Percentiles rank a stretch among this genome's conserved stretches.
Conservation (phyloP, 2,888 invertebrate genomes). For the Lottia gigantea region DNA sequence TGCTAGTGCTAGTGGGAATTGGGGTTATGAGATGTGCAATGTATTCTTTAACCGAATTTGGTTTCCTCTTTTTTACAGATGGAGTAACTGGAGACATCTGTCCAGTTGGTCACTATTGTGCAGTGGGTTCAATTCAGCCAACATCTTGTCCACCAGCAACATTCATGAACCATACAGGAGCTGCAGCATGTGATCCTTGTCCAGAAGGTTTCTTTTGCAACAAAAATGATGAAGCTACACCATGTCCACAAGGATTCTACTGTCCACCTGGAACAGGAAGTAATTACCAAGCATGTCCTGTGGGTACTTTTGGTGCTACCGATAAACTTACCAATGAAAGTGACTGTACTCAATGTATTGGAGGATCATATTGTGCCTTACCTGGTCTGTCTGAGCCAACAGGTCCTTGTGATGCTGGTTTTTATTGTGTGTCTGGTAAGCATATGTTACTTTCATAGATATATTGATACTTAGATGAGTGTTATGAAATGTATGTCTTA, state of each 20-base stretch:
- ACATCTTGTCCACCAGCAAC: constrained; percentile 50
- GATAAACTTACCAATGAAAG: constrained; percentile 46
- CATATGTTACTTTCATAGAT: neutral
- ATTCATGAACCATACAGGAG: constrained; percentile 60
- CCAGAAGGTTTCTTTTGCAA: constrained; percentile 60
- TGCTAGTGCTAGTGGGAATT: too few relatives aligned
- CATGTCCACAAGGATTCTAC: constrained; percentile 63
- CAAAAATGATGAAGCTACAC: constrained; percentile 49
- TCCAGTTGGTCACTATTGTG: constrained; percentile 59
- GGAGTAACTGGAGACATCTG: constrained; percentile 61
- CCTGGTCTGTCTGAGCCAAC: constrained; percentile 54
- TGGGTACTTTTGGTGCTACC: constrained; percentile 61
- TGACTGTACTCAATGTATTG: constrained; percentile 58
- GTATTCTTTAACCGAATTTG: too few relatives aligned
- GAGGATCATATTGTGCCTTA: constrained; percentile 60
- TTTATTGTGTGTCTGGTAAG: constrained; percentile 59
- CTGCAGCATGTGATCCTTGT: constrained; percentile 51
- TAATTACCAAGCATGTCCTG: constrained; percentile 54
- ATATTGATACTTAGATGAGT: too few relatives aligned
- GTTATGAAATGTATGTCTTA: too few relatives aligned
- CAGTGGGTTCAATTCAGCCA: constrained; percentile 40
- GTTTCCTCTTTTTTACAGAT: constrained; percentile 41
- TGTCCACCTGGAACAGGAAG: constrained; percentile 54
- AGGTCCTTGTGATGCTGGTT: constrained; percentile 54
- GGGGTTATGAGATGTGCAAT: too few relatives aligned